Evolutionary conservation across 2,113 vertebrate species (phyloP).

Genomic region (Gambusia affinis): DNA sequence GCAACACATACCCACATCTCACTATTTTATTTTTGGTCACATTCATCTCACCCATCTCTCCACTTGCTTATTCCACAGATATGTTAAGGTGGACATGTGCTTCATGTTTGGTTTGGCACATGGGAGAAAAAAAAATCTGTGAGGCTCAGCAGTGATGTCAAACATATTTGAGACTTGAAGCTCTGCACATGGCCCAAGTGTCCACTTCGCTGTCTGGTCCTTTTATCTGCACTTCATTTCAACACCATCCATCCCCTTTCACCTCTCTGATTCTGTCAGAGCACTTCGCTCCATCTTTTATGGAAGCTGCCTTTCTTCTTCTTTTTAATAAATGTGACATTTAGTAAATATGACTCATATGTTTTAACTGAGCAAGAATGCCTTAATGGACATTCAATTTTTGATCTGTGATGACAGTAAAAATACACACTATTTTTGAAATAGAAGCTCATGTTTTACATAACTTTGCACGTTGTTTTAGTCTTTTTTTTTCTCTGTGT

Average conservation of each 20-base stretch:
- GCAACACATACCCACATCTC: conserved; percentile 9
- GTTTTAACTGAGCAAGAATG: background rate
- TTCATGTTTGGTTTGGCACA: conserved; percentile 37
- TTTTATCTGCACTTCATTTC: conserved; percentile 36
- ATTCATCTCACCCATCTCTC: conserved; percentile 17
- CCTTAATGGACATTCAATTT: background rate
- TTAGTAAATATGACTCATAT: background rate
- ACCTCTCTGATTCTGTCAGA: conserved; percentile 26
- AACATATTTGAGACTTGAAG: conserved; percentile 32
- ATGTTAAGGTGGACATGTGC: conserved; percentile 27
- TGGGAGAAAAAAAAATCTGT: conserved; percentile 25
- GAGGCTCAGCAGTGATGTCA: conserved; percentile 29
- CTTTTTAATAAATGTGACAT: background rate
- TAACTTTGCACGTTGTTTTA: no score
- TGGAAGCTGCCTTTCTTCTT: background rate
- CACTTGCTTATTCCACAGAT: conserved; percentile 3
- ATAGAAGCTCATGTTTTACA: background rate
- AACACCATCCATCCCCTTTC: background rate
- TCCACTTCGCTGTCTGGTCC: conserved; percentile 9
- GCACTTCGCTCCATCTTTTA: background rate
- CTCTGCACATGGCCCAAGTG: background rate
- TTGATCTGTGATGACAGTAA: background rate
- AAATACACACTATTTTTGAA: background rate
- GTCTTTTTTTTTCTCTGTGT: no score
- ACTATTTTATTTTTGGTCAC: conserved; percentile 21